Base-by-base conservation (phyloP, 2,797 vertebrate genomes). In the Huso huso region DNA sequence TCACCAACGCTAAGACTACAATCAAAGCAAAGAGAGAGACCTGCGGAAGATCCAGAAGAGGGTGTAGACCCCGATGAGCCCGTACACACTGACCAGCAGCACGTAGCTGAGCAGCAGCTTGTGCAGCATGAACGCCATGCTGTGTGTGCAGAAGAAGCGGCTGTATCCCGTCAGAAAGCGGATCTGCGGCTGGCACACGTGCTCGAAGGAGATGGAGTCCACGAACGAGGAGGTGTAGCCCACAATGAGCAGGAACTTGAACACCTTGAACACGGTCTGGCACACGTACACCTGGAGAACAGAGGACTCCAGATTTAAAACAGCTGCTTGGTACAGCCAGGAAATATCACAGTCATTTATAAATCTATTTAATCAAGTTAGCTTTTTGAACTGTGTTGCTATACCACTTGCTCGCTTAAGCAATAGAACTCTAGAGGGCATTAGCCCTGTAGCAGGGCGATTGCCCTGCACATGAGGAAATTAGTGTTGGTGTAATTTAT, bases 71-170 rank as follows among this genome's bases (percentile, higher is more conserved):
- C 83, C 86, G n/a, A 92, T 78, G 15, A 90, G 69, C 10, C 83
- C 85, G n/a, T 89, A 90, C 10, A 92, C 77, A 6, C 76, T 79
- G 58, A 93, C 74, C 8, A 93, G 81, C 6, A 72, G 69, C 66
- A 92, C 65, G 74, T 93, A 93, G 49, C 82, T 82, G 63, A 89
- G 72, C 69, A 92, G 76, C 53, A 92, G 77, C 58, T 91, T 91
- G 74, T 72, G 82, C 18, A 93, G 81, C 11, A 91, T 81, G 2
- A 87, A 88, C 15, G 91, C 88, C 65, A 93, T 83, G 59, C 82
- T 81, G 59, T 92, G 91, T 66, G 88, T 88, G 55, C 92, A 93
- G 67, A 85, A 79, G 48, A 92, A 93, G 70, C 77, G 68, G 1
- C 73, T 48, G 71, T 91, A 92, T 49, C 90, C 90, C 12, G 86